phyloP scores from a whole-genome alignment of 1,140 invertebrate genomes.

The Lasioglossum baleicum region DNA sequence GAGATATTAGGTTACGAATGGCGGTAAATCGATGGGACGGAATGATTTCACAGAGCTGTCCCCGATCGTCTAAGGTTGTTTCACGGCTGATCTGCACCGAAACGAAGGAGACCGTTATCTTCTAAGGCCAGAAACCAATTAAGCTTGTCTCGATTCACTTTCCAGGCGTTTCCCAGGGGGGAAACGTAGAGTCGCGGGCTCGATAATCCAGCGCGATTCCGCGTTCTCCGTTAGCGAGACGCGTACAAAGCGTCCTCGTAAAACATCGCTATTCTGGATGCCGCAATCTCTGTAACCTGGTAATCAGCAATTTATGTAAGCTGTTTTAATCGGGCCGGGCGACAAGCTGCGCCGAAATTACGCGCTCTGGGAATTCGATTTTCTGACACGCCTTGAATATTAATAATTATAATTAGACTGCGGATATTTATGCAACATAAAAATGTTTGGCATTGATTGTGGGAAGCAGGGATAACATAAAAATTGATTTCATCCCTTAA shows the following conservation, averaged over 20 bases:
- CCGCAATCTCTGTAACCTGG: slow-evolving; percentile 13
- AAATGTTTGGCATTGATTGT: too few relatives aligned
- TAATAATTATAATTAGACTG: too few relatives aligned
- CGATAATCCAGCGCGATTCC: not conserved
- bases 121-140: not conserved
- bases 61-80: not conserved
- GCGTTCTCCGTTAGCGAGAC: not conserved
- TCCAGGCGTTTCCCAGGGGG: not conserved
- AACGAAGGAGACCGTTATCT: not conserved
- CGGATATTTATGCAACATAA: too few relatives aligned
- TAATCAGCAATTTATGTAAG: slow-evolving; percentile 2
- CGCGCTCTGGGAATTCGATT: too few relatives aligned
- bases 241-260: not conserved
- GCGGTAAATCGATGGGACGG: not conserved
- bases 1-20: not conserved
- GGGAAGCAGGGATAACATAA: too few relatives aligned
- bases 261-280: not conserved
- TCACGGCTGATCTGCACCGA: not conserved
- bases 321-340: not conserved
- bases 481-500: too few relatives aligned
- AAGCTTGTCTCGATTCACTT: not conserved
- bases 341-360: not conserved
- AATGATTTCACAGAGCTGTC: not conserved
- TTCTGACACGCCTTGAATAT: too few relatives aligned
- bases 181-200: not conserved